Evolutionary conservation across 2,113 vertebrate genomes (phyloP), one percentile per base, ranked within the genome.

Genomic region (Heliornis fulica): DNA sequence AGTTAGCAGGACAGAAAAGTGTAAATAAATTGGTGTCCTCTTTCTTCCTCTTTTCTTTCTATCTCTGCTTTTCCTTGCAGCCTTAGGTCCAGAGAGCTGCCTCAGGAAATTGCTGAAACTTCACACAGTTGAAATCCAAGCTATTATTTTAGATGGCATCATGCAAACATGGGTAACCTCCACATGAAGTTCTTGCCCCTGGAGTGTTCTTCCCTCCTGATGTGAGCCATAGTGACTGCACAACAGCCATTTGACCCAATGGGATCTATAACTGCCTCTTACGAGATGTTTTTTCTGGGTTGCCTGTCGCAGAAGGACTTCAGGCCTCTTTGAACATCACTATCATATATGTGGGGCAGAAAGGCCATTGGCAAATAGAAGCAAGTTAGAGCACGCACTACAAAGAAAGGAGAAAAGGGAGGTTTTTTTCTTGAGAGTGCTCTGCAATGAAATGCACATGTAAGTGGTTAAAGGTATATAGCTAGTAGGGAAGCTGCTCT

Each of bases 271-370:
- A 41, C 32, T 68, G 51, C 50, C 51, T 88, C 87, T 81, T 83
- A 32, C 15, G 76, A 95, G 60, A 68, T 90, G 64, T 78, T 93
- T 94, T 94, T 95, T 88, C 93, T 96, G 80, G 85, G 68, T 63
- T 88, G 82, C 64, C 79, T 95, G 83, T 90, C 29, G 1, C 71
- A 92, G 83, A 41, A 92, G 76, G 88, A 59, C 88, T 94, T 94
- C 10, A 6, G 71, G 48, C 21, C 59, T 90, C 82, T 91, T 90
- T 96, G 94, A 94, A 81, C 60, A 86, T 45, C 9, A 13, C 75
- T 95, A 81, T 83, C 41, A 69, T 63, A 89, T 23, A 90, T 22
- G 36, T 26, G 43, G 68, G 68, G 72, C 60, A 83, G 46, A 96
- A 89, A 83, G 71, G 72, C 63, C 56, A 68, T 10, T 85, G 69